A percentile compares a stretch with the other conserved stretches of the same genome.
Evolutionary conservation across 2,888 invertebrate species (phyloP).

Genomic region (Alentia gelatinosa): DNA sequence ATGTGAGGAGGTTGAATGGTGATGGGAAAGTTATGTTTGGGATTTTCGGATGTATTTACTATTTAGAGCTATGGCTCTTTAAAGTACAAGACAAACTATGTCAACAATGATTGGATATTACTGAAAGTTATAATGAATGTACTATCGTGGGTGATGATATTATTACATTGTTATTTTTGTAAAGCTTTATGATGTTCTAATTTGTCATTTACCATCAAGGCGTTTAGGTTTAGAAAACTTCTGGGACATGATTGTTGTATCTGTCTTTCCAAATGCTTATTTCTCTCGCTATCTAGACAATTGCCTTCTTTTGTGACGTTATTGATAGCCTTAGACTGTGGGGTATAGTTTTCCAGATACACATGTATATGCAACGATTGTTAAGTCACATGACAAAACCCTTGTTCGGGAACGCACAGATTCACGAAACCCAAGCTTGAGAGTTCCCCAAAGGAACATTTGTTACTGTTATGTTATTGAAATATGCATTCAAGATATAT

Average conservation of each 20-base stretch:
- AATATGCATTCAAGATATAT: background rate
- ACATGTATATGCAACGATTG: background rate
- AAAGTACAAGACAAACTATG: background rate
- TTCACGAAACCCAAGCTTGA: background rate
- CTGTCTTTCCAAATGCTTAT: background rate
- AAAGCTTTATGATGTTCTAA: background rate
- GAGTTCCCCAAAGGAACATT: background rate
- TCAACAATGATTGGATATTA: background rate
- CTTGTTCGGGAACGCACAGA: background rate
- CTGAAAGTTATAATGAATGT: background rate
- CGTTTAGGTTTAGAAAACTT: background rate
- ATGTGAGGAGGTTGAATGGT: background rate
- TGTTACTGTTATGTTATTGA: background rate
- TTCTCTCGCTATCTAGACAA: background rate
- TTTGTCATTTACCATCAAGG: background rate
- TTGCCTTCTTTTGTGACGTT: background rate
- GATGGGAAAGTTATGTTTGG: background rate
- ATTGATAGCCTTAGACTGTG: background rate
- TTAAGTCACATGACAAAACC: background rate
- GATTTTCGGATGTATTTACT: background rate
- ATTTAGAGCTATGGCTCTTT: background rate
- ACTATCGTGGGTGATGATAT: background rate
- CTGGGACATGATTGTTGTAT: background rate
- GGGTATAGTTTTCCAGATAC: too few relatives aligned
- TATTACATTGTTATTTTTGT: background rate